Percentiles rank a stretch among this genome's conserved stretches.
Conservation (phyloP, 2,888 invertebrate species). For the Fragum whitleyi region DNA sequence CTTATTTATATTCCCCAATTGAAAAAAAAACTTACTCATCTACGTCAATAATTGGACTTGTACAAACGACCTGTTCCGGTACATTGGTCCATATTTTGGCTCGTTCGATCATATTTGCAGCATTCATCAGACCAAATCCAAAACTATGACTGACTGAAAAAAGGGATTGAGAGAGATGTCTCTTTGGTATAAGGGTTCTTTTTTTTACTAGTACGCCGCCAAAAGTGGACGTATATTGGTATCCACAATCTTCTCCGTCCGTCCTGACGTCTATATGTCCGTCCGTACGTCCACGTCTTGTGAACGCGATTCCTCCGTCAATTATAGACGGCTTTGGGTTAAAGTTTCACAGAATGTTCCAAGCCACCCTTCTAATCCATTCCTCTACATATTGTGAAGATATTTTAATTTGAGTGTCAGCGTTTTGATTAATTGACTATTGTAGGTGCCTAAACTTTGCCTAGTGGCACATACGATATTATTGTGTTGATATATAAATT, state of each 20-base stretch:
- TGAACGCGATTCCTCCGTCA: not conserved
- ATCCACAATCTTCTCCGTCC: not conserved
- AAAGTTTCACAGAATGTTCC: too few relatives aligned
- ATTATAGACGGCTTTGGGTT: too few relatives aligned
- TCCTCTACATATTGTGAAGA: too few relatives aligned
- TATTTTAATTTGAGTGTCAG: too few relatives aligned
- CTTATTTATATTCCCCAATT: too few relatives aligned
- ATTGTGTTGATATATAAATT: too few relatives aligned
- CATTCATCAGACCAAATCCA: conserved; percentile 61
- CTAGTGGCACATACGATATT: too few relatives aligned
- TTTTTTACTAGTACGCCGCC: too few relatives aligned
- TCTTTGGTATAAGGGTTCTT: not conserved
- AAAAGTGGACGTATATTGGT: not conserved
- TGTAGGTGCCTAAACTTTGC: too few relatives aligned
- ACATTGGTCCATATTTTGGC: conserved; percentile 47
- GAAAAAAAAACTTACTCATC: conserved; percentile 35
- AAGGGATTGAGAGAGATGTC: too few relatives aligned
- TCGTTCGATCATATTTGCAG: conserved; percentile 40
- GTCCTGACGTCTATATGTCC: not conserved
- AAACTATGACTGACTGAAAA: conserved; percentile 54
- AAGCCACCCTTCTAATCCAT: too few relatives aligned
- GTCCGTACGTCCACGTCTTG: not conserved
- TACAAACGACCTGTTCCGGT: conserved; percentile 41
- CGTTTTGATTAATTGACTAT: too few relatives aligned
- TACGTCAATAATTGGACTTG: conserved; percentile 25